A percentile compares a stretch with the other conserved stretches of the same genome.
These are phyloP conservation scores for Scatophagus argus DNA, from an alignment of 2,113 vertebrate genomes.

Conservation along the genomic window DNA sequence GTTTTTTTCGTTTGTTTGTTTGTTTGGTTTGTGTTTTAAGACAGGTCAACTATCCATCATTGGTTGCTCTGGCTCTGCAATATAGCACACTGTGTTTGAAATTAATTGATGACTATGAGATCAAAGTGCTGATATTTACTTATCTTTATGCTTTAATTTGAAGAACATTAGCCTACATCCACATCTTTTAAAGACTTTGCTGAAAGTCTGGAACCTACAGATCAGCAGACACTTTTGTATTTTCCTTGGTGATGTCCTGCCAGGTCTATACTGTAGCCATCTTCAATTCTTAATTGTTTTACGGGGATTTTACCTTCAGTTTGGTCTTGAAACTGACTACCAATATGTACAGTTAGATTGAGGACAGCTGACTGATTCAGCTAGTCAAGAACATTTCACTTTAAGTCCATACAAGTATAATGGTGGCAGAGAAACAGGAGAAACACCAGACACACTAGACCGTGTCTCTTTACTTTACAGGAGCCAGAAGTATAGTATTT, in stretches of 20 bases:
- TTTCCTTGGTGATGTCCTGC: neutral
- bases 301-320: too few species aligned
- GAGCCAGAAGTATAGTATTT: neutral
- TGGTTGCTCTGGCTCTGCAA: neutral
- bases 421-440: neutral
- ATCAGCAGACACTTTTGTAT: neutral
- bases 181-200: neutral
- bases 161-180: neutral
- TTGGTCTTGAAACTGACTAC: neutral
- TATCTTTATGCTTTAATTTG: neutral
- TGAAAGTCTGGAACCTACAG: neutral
- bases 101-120: neutral
- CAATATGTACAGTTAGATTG: too few species aligned
- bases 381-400: neutral
- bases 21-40: too few species aligned
- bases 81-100: neutral
- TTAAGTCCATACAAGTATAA: neutral
- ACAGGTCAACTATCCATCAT: neutral
- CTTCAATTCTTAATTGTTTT: neutral
- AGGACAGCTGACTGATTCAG: neutral
- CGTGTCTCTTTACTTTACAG: neutral
- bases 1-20: too few species aligned
- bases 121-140: neutral
- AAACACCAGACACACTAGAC: neutral
- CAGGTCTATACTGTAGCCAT: neutral